phyloP scores from a whole-genome alignment of 2,797 vertebrate species.

The Protonibea diacanthus region DNA sequence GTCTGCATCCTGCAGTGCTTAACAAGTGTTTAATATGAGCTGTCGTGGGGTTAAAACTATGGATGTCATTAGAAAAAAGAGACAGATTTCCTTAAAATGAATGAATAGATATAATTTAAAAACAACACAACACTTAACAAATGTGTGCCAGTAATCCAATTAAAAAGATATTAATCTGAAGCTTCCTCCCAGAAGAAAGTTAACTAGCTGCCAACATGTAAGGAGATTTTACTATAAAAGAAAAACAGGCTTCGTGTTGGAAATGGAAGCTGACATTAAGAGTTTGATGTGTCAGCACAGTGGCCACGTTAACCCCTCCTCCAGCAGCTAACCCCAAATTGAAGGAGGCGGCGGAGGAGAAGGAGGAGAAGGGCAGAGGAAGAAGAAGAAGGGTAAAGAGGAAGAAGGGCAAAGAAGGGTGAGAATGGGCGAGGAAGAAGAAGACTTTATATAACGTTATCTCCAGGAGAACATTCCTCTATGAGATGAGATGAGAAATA shows the following conservation, averaged over 20 bases:
- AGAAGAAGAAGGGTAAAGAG: background rate
- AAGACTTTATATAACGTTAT: too few species aligned
- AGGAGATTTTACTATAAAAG: background rate
- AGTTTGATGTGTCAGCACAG: background rate
- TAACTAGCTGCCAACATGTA: background rate
- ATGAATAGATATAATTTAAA: background rate
- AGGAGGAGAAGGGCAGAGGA: too few species aligned
- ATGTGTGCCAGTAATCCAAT: background rate
- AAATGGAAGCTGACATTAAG: background rate
- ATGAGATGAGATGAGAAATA: slow-evolving; percentile 21
- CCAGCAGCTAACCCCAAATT: slow-evolving; percentile 4
- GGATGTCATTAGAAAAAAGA: background rate
- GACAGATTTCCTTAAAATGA: background rate
- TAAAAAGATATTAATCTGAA: background rate
- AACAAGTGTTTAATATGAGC: slow-evolving; percentile 12
- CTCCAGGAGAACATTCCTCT: slow-evolving; percentile 1
- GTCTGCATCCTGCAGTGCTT: background rate
- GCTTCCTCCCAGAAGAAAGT: background rate
- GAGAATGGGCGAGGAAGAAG: too few species aligned
- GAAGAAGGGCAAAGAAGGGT: too few species aligned
- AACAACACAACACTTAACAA: background rate
- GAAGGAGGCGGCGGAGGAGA: background rate
- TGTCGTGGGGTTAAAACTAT: background rate
- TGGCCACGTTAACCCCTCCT: background rate
- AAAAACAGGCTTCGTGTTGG: background rate